Conservation (phyloP, 2,888 invertebrate species). For the Rhimphoctona megacephalus region DNA sequence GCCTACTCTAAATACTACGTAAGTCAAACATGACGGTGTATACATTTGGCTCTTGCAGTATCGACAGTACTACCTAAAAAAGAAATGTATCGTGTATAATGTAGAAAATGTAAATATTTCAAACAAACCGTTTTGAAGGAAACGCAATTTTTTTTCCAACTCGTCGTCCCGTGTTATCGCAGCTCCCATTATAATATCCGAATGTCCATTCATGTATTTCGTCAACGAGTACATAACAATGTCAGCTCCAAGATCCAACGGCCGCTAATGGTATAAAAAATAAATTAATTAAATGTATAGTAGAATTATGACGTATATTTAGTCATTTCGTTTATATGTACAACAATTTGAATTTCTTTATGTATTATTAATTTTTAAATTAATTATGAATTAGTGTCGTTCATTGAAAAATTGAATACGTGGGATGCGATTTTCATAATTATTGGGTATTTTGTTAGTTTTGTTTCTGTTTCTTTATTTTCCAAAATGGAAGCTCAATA, state of each 20-base stretch:
- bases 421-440: neutral
- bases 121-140: conserved; percentile 93
- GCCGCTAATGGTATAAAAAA: conserved; percentile 87
- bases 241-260: conserved; percentile 96
- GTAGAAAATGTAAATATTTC: neutral
- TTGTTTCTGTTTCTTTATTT: neutral
- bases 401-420: no score
- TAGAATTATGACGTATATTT: neutral
- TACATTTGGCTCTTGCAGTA: no score
- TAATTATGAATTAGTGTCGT: no score
- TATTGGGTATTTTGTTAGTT: neutral
- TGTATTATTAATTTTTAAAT: no score
- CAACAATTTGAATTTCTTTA: no score
- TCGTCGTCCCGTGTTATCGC: conserved; percentile 91
- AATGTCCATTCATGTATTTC: conserved; percentile 99
- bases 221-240: conserved; percentile 96
- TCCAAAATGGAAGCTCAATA: neutral
- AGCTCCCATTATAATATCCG: conserved; percentile 98
- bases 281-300: neutral
- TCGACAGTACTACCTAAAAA: no score
- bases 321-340: no score
- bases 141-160: conserved; percentile 90
- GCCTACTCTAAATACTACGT: no score
- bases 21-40: no score
- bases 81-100: neutral